Evolutionary conservation across 2,888 invertebrate species (phyloP), one percentile per base, ranked within the genome.

Genomic region (Pecten maximus): DNA sequence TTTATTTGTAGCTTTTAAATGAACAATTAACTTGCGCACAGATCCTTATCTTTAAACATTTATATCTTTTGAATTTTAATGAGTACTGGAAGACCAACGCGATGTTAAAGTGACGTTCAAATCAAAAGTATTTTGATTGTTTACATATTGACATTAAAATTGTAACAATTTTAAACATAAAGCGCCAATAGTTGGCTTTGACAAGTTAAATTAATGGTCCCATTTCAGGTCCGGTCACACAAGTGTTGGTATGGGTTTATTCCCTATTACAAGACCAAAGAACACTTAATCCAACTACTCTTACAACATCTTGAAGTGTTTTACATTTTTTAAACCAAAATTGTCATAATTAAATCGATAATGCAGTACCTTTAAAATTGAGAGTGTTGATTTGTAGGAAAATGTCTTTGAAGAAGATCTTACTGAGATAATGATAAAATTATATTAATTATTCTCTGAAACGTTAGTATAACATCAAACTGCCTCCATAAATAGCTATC

Each of bases 81-180:
- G 74, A 74, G 74, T 74, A 74, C 35, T 74, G 74, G 23, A 74
- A 74, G 74, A 74, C 74, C 74, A 74, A 74, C 74, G 74, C 35
- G 74, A 35, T 74, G 74, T 74, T 74, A 6, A 74, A 74, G 35
- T 74, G 74, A 35, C 28, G 35, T 74, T 35, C 74, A 74, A 74
- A 74, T 74, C 74, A 74, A 23, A 74, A 35, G 28, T 74, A 35
- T 0, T 23, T 10, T 74, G 74, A 74, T 74, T 74, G 74, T 74
- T 74, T 74, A 74, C 74, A 74, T 74, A 74, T 74, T 74, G 74
- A 74, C 74, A 74, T 74, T 74, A 74, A 74, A 54, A 74, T 35
- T 74, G 74, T 74, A 74, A 74, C 74, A 74, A 74, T 74, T 74
- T 35, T 35, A 74, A 74, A 74, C 74, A 74, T 74, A 35, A 74